Conservation (phyloP, 2,888 invertebrate species). For the Perizoma affinitatum region DNA sequence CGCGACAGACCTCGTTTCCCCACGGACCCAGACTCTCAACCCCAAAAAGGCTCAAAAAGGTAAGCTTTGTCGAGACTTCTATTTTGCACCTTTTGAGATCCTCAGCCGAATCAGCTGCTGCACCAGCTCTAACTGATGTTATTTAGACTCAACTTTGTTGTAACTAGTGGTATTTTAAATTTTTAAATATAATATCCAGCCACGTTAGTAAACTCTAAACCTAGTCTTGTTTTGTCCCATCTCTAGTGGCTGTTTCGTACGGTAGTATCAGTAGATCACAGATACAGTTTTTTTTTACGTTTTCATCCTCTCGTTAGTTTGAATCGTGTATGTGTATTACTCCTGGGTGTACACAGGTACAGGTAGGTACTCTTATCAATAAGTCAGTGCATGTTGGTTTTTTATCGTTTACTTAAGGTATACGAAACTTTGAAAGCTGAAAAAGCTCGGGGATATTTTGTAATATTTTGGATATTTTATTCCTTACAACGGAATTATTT, state of each 20-base stretch:
- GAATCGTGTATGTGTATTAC: slow-evolving; percentile 34
- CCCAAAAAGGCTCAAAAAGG: too few species aligned
- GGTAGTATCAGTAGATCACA: slow-evolving; percentile 40
- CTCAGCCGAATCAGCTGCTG: too few species aligned
- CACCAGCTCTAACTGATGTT: too few species aligned
- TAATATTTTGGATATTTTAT: too few species aligned
- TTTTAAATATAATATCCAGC: too few species aligned
- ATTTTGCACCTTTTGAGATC: too few species aligned
- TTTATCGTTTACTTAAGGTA: neutral
- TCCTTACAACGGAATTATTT: neutral
- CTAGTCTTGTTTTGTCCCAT: slow-evolving; percentile 13
- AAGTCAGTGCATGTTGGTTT: neutral
- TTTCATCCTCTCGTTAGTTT: slow-evolving; percentile 55
- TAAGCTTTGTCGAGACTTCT: too few species aligned
- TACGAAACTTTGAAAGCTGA: neutral
- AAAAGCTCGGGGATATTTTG: too few species aligned
- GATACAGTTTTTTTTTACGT: slow-evolving; percentile 41
- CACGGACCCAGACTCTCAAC: too few species aligned
- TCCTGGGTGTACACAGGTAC: neutral
- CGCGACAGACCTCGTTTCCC: too few species aligned
- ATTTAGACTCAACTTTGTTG: too few species aligned
- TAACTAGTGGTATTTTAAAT: too few species aligned
- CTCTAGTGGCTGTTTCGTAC: slow-evolving; percentile 25
- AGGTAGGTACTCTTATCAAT: neutral
- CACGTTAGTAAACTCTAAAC: neutral